Evolutionary conservation across 2,888 invertebrate genomes (phyloP), one percentile per base, ranked within the genome.

Genomic region (Agelastica alni): DNA sequence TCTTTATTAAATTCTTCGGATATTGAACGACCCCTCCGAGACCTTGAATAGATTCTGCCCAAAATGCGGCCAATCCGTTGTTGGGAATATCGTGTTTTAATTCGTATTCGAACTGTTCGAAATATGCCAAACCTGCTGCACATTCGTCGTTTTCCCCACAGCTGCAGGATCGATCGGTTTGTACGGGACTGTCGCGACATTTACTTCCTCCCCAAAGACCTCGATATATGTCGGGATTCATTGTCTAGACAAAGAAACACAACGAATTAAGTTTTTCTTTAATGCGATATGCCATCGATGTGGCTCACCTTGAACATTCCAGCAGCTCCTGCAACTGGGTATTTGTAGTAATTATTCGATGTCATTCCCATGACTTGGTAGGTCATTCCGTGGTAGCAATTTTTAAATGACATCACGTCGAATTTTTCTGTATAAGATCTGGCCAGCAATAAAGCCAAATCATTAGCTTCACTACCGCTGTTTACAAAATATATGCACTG

Each of bases 391-490:
- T 98, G 97, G 76, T 97, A 98, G 57, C 86, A 84, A 78, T 94
- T 95, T 67, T 90, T 87, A 45, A 98, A 79, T 0, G 94, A 89
- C 22, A 98, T 78, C 12, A 96, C 82, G 64, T 96, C 95, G 67
- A 85, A 86, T 69, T 89, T 86, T 1, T 88, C 88, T 0, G 97
- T 96, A 72, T 94, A 85, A 1, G 91, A 76, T 65, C 96, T 84
- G 0, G 96, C 91, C 76, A 99, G 81, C 20, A 95, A 73, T 61
- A 93, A 81, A 0, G 98, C 98, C 53, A 99, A 79, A 74, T 99
- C 98, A 71, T 97, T 98, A 0, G 98, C 97, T 78, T 99, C 98
- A 3, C 95, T 93, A 0, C 98, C 98, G 69, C 96, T 97, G 77
- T 98, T 98, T 1, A 94, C 91, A 66, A 97, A 85, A 72, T 95